phyloP scores from a whole-genome alignment of 2,113 vertebrate genomes.

The Laterallus jamaicensis region DNA sequence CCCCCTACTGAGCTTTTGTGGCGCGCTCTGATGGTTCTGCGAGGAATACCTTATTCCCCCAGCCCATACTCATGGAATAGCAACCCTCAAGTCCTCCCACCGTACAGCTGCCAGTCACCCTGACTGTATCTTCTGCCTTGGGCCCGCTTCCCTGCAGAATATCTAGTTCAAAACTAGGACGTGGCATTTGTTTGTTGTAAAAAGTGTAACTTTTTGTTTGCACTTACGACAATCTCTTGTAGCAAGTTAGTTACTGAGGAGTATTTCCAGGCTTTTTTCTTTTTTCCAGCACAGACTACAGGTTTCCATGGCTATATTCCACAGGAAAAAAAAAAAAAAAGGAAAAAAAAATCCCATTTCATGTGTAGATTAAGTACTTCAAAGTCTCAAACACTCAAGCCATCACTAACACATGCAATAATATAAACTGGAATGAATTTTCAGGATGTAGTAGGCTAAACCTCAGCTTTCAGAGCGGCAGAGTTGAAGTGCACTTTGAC shows the following conservation, averaged over 20 bases:
- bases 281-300: conserved; percentile 23
- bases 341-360: neutral
- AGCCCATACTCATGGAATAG: neutral
- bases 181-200: neutral
- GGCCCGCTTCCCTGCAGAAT: neutral
- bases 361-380: conserved; percentile 36
- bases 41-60: neutral
- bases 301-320: conserved; percentile 41
- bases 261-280: neutral
- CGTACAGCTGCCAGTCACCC: neutral
- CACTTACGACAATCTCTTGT: neutral
- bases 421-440: conserved; percentile 57
- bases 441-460: conserved; percentile 39
- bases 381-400: conserved; percentile 28
- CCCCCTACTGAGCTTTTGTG: neutral
- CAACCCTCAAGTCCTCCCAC: neutral
- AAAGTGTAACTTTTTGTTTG: neutral
- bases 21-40: neutral
- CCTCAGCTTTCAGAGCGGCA: accelerated
- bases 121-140: accelerated
- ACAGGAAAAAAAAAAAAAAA: neutral
- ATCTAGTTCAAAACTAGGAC: neutral
- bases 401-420: conserved; percentile 59
- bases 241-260: neutral
- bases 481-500: neutral